Evolutionary conservation across 2,797 vertebrate species (phyloP).

Genomic region (Halcyon smyrnensis): DNA sequence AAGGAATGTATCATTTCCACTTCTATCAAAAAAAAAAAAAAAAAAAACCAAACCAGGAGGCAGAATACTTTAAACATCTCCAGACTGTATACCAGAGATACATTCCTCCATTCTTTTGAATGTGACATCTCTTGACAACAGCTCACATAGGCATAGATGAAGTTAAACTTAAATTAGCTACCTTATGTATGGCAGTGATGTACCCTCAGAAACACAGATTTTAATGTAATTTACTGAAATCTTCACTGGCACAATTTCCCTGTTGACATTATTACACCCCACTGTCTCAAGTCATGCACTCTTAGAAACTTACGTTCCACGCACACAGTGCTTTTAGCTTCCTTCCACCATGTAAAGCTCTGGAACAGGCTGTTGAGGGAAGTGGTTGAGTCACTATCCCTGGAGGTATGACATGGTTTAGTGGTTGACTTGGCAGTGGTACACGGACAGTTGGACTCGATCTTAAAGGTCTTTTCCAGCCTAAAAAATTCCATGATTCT

Average conservation of each 20-base stretch:
- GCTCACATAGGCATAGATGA: rapidly evolving
- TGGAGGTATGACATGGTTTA: no score
- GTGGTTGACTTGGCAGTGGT: no score
- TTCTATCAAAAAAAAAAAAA: background rate
- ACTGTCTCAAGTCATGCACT: background rate
- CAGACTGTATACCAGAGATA: background rate
- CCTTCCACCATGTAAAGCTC: background rate
- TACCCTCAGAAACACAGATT: background rate
- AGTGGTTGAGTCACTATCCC: no score
- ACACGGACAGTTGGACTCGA: no score
- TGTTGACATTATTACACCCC: background rate
- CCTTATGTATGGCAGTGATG: background rate
- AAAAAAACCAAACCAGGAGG: background rate
- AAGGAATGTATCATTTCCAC: background rate
- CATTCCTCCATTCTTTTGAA: background rate
- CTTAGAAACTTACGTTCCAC: background rate
- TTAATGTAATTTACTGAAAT: background rate
- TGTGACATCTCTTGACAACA: background rate
- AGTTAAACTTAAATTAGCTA: background rate
- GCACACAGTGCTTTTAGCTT: background rate
- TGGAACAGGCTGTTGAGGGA: no score
- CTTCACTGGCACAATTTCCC: background rate
- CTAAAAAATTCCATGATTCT: no score
- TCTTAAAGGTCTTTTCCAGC: no score
- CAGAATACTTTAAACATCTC: background rate